Conservation (phyloP, 2,797 vertebrate genomes). For the Girardinus metallicus region DNA sequence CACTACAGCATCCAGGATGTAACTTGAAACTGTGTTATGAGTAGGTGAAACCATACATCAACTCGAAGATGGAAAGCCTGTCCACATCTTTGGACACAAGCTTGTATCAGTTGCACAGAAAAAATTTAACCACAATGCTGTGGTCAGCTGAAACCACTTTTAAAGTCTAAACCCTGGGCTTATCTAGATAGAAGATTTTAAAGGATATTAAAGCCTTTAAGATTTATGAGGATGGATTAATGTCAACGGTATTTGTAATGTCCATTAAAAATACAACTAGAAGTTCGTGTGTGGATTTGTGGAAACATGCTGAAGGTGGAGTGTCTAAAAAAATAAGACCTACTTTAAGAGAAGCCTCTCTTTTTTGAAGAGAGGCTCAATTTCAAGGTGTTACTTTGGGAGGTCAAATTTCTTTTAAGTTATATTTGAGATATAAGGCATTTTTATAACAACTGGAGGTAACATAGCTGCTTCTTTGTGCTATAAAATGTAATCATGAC, state of each 20-base stretch:
- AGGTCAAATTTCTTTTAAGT: not conserved
- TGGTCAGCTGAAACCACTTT: not conserved
- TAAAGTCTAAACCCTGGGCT: not conserved
- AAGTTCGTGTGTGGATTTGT: not conserved
- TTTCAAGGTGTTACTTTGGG: not conserved
- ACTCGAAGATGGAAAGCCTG: not conserved
- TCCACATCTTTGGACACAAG: not conserved
- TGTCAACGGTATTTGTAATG: too few species aligned
- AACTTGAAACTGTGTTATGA: conserved; percentile 4
- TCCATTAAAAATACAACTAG: too few species aligned
- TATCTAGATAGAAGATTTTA: not conserved
- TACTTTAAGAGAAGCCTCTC: not conserved
- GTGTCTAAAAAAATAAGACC: not conserved
- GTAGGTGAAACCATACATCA: not conserved
- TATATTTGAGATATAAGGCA: not conserved
- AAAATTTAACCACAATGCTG: not conserved
- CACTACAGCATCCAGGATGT: not conserved
- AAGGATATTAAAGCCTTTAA: not conserved
- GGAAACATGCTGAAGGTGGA: not conserved
- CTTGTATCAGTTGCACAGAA: not conserved
- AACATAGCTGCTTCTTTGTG: not conserved
- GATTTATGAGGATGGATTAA: not conserved
- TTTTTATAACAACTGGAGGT: not conserved
- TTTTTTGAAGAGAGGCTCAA: not conserved
- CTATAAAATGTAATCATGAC: not conserved